Conservation (phyloP, 2,888 invertebrate species). For the Lymantria dispar region DNA sequence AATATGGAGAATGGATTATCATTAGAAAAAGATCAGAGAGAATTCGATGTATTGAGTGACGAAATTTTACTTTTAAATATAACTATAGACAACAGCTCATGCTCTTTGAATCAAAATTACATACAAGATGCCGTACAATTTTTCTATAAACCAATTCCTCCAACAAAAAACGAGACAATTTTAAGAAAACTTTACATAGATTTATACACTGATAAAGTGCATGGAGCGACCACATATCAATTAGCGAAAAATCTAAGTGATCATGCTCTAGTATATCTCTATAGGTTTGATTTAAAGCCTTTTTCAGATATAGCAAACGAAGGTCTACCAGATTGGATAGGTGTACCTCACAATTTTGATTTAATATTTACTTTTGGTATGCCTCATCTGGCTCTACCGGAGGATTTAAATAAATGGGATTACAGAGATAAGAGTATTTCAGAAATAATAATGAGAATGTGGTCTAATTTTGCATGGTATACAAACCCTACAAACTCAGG, state of each 20-base stretch:
- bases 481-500: constrained; percentile 87
- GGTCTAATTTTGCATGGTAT: constrained; percentile 89
- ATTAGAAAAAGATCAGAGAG: constrained; percentile 78
- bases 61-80: constrained; percentile 85
- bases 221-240: constrained; percentile 87
- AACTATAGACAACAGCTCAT: constrained; percentile 79
- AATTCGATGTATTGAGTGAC: constrained; percentile 84
- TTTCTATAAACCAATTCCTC: constrained; percentile 87
- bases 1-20: constrained; percentile 91
- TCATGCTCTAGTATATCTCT: constrained; percentile 84
- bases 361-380: constrained; percentile 92
- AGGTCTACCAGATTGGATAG: constrained; percentile 89
- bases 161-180: constrained; percentile 82
- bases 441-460: constrained; percentile 90
- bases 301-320: constrained; percentile 84
- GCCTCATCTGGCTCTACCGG: constrained; percentile 86
- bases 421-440: constrained; percentile 89
- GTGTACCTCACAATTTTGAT: constrained; percentile 91
- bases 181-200: constrained; percentile 86
- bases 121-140: constrained; percentile 89
- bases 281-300: constrained; percentile 89
- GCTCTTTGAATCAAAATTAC: constrained; percentile 84
- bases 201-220: constrained; percentile 89
- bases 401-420: constrained; percentile 87
- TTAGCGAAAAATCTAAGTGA: constrained; percentile 85